phyloP scores from a whole-genome alignment of 1,140 invertebrate genomes.

The Musca vetustissima region DNA sequence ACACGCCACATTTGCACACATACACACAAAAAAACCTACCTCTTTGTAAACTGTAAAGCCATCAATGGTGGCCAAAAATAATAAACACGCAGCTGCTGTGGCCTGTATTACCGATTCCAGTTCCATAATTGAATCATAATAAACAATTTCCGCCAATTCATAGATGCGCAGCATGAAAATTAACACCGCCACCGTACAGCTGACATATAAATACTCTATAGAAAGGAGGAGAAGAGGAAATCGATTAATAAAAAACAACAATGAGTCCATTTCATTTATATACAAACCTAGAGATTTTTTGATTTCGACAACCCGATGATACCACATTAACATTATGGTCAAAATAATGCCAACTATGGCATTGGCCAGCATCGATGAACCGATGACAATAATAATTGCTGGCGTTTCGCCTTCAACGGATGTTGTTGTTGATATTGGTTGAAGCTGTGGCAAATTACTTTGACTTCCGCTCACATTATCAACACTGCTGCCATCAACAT shows the following conservation, averaged over 20 bases:
- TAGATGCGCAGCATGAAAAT: constrained; percentile 40
- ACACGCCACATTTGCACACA: no score
- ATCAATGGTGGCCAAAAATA: constrained; percentile 38
- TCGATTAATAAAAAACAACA: background rate
- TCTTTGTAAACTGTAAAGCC: constrained; percentile 49
- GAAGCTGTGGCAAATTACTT: constrained; percentile 17
- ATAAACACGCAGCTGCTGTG: constrained; percentile 33
- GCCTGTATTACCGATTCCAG: constrained; percentile 40
- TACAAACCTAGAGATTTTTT: constrained; percentile 47
- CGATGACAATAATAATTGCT: constrained; percentile 37
- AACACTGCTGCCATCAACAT: constrained; percentile 1
- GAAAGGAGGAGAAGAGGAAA: constrained; percentile 23
- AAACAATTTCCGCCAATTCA: constrained; percentile 44
- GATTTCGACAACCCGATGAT: constrained; percentile 48
- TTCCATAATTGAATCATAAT: constrained; percentile 40
- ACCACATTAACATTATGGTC: constrained; percentile 48
- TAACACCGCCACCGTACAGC: constrained; percentile 36
- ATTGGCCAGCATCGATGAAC: constrained; percentile 40
- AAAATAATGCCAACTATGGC: constrained; percentile 38
- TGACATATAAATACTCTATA: constrained; percentile 44
- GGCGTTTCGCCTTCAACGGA: background rate
- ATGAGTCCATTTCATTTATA: background rate
- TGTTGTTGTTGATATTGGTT: constrained; percentile 27
- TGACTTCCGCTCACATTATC: constrained; percentile 21
- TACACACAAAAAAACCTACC: constrained; percentile 29